Percentiles rank a stretch among this genome's conserved stretches.
phyloP scores from a whole-genome alignment of 2,888 invertebrate species.

The Myopa testacea region DNA sequence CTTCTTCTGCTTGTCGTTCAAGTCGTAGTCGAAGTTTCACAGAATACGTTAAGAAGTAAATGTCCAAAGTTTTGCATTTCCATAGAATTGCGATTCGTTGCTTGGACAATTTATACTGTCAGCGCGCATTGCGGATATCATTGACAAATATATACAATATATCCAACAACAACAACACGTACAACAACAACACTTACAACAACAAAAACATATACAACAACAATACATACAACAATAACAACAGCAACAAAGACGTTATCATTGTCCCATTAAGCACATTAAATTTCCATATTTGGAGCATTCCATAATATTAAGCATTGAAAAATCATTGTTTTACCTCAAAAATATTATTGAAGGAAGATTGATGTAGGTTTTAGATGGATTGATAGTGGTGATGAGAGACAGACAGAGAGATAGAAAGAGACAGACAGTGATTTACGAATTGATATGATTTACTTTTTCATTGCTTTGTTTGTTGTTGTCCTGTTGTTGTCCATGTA shows the following conservation, averaged over 20 bases:
- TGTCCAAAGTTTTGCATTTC: conserved; percentile 32
- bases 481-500: too few species aligned
- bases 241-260: not conserved
- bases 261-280: not conserved
- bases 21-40: too few species aligned
- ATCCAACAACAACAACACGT: not conserved
- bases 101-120: conserved; percentile 19
- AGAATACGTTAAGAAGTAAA: not conserved
- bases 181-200: not conserved
- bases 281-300: conserved; percentile 9
- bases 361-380: too few species aligned
- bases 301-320: not conserved
- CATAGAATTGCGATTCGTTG: conserved; percentile 20
- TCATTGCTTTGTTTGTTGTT: not conserved
- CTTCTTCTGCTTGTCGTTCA: too few species aligned
- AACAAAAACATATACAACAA: not conserved
- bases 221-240: not conserved
- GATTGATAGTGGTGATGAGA: not conserved
- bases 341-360: not conserved
- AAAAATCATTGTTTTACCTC: conserved; percentile 1
- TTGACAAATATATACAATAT: conserved; percentile 44
- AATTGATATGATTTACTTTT: too few species aligned
- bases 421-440: too few species aligned
- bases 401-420: too few species aligned
- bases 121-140: conserved; percentile 51